A percentile compares a stretch with the other conserved stretches of the same genome.
phyloP scores from a whole-genome alignment of 64 coral and sea anemone species.

The Montipora foliosa region DNA sequence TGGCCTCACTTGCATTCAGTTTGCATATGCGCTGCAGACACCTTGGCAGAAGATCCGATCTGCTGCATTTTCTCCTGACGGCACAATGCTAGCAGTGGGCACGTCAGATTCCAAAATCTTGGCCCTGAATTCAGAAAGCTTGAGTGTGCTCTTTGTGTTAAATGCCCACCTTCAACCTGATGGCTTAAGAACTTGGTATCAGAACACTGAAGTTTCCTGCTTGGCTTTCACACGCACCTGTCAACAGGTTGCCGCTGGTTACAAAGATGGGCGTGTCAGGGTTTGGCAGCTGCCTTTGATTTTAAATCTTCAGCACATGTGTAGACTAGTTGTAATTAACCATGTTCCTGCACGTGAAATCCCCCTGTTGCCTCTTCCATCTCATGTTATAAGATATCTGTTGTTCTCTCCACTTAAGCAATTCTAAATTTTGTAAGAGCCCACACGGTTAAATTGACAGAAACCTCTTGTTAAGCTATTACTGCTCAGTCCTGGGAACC shows the following conservation, averaged over 20 bases:
- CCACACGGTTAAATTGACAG: too few relatives aligned
- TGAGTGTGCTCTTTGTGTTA: conserved; percentile 76
- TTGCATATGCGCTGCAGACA: conserved; percentile 75
- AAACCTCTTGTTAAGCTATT: too few relatives aligned
- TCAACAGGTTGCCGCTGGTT: conserved; percentile 91
- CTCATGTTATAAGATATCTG: conserved; percentile 87
- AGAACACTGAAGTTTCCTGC: conserved; percentile 93
- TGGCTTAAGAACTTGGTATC: conserved; percentile 92
- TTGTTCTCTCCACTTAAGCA: conserved; percentile 92
- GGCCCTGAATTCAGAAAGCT: conserved; percentile 86
- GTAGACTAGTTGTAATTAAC: conserved; percentile 86
- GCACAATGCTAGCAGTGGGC: conserved; percentile 84
- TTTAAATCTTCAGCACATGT: conserved; percentile 92
- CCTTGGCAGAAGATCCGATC: conserved; percentile 95
- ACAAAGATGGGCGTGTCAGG: conserved; percentile 89
- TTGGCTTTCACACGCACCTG: conserved; percentile 93
- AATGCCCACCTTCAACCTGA: conserved; percentile 93
- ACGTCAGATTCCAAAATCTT: conserved; percentile 93
- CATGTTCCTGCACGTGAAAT: conserved; percentile 86
- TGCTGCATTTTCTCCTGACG: conserved; percentile 86
- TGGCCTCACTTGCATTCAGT: conserved; percentile 88
- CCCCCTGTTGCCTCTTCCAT: conserved; percentile 81
- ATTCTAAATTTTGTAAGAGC: conserved; percentile 37
- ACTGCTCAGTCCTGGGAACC: too few relatives aligned
- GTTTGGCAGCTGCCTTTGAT: conserved; percentile 87